A percentile compares a stretch with the other conserved stretches of the same genome.
Conservation (phyloP, 2,797 vertebrate species). For the Tachyglossus aculeatus region DNA sequence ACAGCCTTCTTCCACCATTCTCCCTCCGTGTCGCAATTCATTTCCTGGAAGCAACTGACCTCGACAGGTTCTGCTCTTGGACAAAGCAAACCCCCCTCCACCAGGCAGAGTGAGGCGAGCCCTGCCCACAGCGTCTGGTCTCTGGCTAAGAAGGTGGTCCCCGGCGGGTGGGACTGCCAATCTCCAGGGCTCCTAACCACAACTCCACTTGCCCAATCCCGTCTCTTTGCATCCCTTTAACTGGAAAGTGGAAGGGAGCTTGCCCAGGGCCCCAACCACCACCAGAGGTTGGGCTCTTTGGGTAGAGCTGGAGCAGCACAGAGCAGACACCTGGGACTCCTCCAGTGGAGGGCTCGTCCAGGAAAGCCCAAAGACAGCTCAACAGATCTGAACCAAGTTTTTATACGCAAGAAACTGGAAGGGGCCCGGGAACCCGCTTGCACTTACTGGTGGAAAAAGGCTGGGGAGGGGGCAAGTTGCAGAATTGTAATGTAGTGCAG, state of each 20-base stretch:
- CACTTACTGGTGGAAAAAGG: background rate
- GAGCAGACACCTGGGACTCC: background rate
- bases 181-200: too few relatives aligned
- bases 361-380: background rate
- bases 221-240: too few relatives aligned
- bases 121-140: background rate
- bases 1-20: too few relatives aligned
- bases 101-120: too few relatives aligned
- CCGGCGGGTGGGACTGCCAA: background rate
- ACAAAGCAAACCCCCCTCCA: too few relatives aligned
- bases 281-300: background rate
- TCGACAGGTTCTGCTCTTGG: too few relatives aligned
- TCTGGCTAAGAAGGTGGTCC: background rate
- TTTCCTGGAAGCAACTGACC: too few relatives aligned
- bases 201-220: too few relatives aligned
- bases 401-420: conserved; percentile 4
- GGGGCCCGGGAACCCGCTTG: background rate
- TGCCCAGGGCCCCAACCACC: background rate
- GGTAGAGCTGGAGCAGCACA: background rate
- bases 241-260: too few relatives aligned
- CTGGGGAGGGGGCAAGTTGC: background rate
- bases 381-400: background rate
- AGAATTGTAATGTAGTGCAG: background rate
- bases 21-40: too few relatives aligned
- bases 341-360: background rate